Evolutionary conservation across 2,797 vertebrate genomes (phyloP), one percentile per base, ranked within the genome.

Genomic region (Microctenopoma stevenorrisi): DNA sequence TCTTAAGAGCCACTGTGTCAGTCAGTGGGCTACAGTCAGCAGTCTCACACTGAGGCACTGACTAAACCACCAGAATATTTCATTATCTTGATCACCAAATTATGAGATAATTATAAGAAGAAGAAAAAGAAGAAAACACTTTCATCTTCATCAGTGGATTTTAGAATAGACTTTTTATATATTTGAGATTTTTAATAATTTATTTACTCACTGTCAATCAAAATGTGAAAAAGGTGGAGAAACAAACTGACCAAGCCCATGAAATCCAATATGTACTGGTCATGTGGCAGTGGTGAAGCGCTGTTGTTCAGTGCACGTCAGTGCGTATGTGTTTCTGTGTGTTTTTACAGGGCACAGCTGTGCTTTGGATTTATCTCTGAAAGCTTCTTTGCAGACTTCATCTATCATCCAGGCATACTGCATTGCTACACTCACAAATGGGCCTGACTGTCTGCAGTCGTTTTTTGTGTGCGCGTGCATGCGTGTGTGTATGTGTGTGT

Each of bases 361-460:
- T 87, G 89, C 90, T 86, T 86, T 83, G 92, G 91, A 92, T 92
- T 94, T 92, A 92, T 81, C 83, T 56, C 4, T 25, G 77, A 92
- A 92, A 93, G 90, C 92, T 93, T 78, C 89, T 91, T 91, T 92
- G 73, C 76, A 76, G 84, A 86, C 82, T 75, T 79, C 78, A 78
- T 86, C 82, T 87, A 89, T 84, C 74, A 71, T 86, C 85, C 78
- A 76, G 72, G 56, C 78, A 57, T 64, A 64, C 79, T 79, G 63
- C 81, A 75, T 68, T 33, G 16, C 72, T 77, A 13, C 64, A 33
- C 71, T 64, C 54, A 55, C 72, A 82, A 78, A 79, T 54, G 64
- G 58, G 30, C 72, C 44, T 25, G 33, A 65, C 74, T 30, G 71
- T 68, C 51, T 40, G 44, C 1, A 10, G 46, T 26, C 2, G 25